phyloP scores from a whole-genome alignment of 2,888 invertebrate genomes.

The Calameuta filiformis region DNA sequence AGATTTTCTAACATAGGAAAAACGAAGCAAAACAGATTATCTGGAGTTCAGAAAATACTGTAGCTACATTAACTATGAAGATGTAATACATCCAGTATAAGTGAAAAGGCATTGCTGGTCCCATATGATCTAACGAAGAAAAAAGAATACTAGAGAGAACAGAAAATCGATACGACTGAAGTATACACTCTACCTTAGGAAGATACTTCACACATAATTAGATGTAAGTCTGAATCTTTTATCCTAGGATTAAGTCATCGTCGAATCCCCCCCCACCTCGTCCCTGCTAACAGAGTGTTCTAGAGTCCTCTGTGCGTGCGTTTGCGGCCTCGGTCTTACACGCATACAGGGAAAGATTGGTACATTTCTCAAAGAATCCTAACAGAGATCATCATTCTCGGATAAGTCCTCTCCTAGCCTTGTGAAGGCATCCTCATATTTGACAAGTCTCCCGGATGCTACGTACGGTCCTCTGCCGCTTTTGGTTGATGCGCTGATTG shows the following conservation, averaged over 20 bases:
- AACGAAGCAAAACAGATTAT: not conserved
- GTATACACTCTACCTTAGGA: not conserved
- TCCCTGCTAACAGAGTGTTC: slow-evolving; percentile 39
- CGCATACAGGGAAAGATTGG: not conserved
- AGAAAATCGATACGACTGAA: not conserved
- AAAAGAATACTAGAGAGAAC: not conserved
- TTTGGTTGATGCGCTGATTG: not conserved
- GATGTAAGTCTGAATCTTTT: not conserved
- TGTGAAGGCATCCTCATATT: slow-evolving; percentile 17
- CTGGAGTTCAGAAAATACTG: not conserved
- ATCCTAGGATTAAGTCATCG: not conserved
- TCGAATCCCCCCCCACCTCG: not conserved
- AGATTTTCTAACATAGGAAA: not conserved
- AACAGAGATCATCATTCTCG: slow-evolving; percentile 20
- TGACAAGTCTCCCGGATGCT: not conserved
- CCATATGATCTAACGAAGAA: not conserved
- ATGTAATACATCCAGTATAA: not conserved
- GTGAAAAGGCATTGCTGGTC: not conserved
- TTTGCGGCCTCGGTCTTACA: not conserved
- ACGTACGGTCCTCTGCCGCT: not conserved
- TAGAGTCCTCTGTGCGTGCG: slow-evolving; percentile 28
- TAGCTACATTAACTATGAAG: not conserved
- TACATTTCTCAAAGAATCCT: slow-evolving; percentile 8
- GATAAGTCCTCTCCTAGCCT: slow-evolving; percentile 19
- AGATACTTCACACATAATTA: not conserved